Percentiles rank a stretch among this genome's conserved stretches.
Conservation (phyloP, 2,888 invertebrate genomes). For the Bombyx huttoni region DNA sequence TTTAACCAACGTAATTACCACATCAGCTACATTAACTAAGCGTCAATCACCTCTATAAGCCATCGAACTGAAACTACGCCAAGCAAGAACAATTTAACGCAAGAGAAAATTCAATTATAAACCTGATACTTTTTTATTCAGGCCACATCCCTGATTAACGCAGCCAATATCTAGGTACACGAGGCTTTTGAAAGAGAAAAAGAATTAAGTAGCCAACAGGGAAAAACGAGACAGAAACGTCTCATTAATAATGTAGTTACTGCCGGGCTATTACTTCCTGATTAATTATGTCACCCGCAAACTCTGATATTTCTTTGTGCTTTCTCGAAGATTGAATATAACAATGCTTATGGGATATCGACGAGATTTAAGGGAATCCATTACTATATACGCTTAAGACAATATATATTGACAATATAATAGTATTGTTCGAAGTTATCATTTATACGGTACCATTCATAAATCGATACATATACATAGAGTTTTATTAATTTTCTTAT, state of each 20-base stretch:
- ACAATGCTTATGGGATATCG: not conserved
- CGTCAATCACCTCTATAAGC: not conserved
- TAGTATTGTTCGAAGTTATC: not conserved
- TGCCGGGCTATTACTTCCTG: slow-evolving; percentile 22
- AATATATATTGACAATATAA: not conserved
- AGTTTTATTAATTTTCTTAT: too few species aligned
- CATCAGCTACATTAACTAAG: not conserved
- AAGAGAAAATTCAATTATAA: not conserved
- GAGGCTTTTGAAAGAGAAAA: slow-evolving; percentile 7
- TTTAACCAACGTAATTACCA: not conserved
- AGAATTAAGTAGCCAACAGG: slow-evolving; percentile 9
- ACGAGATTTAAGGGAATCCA: not conserved
- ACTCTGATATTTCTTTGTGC: slow-evolving; percentile 13
- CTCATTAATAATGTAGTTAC: slow-evolving; percentile 27
- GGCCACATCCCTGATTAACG: slow-evolving; percentile 18
- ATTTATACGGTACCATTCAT: too few species aligned
- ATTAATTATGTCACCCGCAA: slow-evolving; percentile 32
- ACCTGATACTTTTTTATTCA: slow-evolving; percentile 17
- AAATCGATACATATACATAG: too few species aligned
- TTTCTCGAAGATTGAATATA: slow-evolving; percentile 1
- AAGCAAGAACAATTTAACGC: not conserved
- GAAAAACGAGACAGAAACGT: slow-evolving; percentile 11
- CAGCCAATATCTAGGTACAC: slow-evolving; percentile 17
- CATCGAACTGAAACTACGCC: not conserved
- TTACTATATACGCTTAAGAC: not conserved